These are phyloP conservation scores for Arctopsyche grandis DNA, from an alignment of 1,140 invertebrate genomes.

Conservation along the genomic window DNA sequence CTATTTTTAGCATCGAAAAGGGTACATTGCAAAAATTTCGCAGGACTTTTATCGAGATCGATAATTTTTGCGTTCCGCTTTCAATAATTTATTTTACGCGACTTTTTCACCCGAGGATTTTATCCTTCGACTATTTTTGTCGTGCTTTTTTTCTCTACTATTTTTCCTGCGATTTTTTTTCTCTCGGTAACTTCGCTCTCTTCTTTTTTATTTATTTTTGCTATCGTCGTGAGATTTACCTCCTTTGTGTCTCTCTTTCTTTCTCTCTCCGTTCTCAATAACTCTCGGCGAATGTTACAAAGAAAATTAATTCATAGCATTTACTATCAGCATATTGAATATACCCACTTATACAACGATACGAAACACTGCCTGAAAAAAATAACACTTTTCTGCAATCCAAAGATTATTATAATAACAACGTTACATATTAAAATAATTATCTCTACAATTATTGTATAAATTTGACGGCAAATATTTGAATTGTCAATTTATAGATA, in stretches of 20 bases:
- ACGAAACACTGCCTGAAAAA: not conserved
- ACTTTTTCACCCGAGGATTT: constrained; percentile 16
- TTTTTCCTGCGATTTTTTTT: constrained; percentile 8
- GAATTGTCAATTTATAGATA: too few relatives aligned
- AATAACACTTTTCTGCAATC: not conserved
- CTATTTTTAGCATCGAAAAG: not conserved
- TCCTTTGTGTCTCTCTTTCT: constrained; percentile 6
- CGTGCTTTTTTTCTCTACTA: constrained; percentile 4
- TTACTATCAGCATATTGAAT: not conserved
- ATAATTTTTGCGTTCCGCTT: not conserved
- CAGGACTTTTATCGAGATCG: not conserved
- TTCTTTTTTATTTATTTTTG: constrained; percentile 8
- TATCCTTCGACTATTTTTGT: not conserved
- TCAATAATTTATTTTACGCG: constrained; percentile 23
- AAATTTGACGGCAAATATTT: too few relatives aligned
- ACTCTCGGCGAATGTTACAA: constrained; percentile 9
- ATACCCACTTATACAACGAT: not conserved
- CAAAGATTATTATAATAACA: not conserved
- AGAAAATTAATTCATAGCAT: constrained; percentile 19
- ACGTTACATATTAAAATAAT: too few relatives aligned
- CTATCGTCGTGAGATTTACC: constrained; percentile 26
- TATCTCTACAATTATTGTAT: too few relatives aligned
- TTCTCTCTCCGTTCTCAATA: not conserved
- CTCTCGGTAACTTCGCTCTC: not conserved
- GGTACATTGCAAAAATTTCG: not conserved